phyloP scores from a whole-genome alignment of 2,113 vertebrate genomes.

The Talpa occidentalis region DNA sequence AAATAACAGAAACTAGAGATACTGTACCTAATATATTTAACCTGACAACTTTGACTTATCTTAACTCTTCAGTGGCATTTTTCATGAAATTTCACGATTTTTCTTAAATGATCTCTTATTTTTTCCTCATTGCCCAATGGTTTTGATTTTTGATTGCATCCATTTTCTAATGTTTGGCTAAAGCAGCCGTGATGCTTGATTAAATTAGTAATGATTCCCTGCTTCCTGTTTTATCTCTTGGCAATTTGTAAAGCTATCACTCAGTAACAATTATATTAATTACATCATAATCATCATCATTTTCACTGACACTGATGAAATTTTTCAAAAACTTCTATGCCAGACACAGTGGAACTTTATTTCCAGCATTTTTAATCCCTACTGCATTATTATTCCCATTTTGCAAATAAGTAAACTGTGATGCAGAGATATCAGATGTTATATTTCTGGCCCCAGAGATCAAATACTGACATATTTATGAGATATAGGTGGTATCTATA shows the following conservation, averaged over 20 bases:
- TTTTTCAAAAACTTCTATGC: neutral
- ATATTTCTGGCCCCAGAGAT: neutral
- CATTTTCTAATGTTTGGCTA: neutral
- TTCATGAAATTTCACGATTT: neutral
- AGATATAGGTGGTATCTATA: neutral
- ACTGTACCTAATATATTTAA: neutral
- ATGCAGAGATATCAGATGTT: neutral
- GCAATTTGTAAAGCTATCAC: neutral
- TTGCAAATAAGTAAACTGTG: constrained; percentile 14
- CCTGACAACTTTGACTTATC: neutral
- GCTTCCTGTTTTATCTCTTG: neutral
- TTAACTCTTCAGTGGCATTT: neutral
- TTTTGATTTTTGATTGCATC: neutral
- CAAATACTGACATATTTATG: neutral
- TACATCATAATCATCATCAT: neutral
- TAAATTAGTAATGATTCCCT: neutral
- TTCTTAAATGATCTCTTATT: neutral
- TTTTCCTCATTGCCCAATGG: neutral
- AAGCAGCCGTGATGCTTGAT: neutral
- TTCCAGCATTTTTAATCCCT: neutral
- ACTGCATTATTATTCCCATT: neutral
- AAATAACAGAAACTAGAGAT: constrained; percentile 26
- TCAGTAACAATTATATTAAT: neutral
- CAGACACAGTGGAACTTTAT: neutral
- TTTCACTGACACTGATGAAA: neutral